These are phyloP conservation scores for Mnemiopsis leidyi DNA, from an alignment of 37 sponge, comb jelly and placozoan species.

Conservation along the genomic window DNA sequence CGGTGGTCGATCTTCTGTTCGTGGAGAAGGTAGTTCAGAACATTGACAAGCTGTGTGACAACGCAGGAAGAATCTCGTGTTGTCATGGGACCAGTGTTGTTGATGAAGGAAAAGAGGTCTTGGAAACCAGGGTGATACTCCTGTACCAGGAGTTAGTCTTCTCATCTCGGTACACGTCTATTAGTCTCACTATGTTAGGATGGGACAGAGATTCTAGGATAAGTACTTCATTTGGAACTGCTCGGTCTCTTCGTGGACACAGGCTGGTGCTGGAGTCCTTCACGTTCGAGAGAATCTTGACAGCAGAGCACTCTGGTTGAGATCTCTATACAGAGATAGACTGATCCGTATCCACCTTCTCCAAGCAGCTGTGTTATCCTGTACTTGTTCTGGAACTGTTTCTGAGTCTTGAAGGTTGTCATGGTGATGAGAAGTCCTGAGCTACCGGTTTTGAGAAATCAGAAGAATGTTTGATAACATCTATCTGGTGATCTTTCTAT, in stretches of 20 bases:
- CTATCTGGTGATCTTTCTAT: too few relatives aligned
- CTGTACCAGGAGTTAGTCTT: not conserved
- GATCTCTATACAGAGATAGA: not conserved
- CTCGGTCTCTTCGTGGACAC: not conserved
- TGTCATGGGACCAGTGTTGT: not conserved
- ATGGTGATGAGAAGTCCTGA: too few relatives aligned
- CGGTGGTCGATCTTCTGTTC: constrained; percentile 7
- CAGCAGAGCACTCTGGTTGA: not conserved
- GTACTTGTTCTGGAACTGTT: not conserved
- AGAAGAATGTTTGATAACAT: too few relatives aligned
- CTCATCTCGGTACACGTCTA: not conserved
- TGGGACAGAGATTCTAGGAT: constrained; percentile 1
- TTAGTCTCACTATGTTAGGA: constrained; percentile 5
- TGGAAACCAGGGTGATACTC: constrained; percentile 8
- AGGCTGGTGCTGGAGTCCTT: not conserved
- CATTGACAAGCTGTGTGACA: constrained; percentile 5
- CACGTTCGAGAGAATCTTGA: not conserved
- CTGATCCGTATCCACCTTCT: not conserved
- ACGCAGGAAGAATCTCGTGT: not conserved
- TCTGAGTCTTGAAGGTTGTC: not conserved
- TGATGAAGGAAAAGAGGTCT: constrained; percentile 31
- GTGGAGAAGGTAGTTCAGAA: constrained; percentile 14
- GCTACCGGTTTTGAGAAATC: too few relatives aligned
- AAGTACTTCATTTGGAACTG: constrained; percentile 40
- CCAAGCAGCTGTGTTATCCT: not conserved